Evolutionary conservation across 2,888 invertebrate genomes (phyloP).

Genomic region (Subacronicta megacephala): DNA sequence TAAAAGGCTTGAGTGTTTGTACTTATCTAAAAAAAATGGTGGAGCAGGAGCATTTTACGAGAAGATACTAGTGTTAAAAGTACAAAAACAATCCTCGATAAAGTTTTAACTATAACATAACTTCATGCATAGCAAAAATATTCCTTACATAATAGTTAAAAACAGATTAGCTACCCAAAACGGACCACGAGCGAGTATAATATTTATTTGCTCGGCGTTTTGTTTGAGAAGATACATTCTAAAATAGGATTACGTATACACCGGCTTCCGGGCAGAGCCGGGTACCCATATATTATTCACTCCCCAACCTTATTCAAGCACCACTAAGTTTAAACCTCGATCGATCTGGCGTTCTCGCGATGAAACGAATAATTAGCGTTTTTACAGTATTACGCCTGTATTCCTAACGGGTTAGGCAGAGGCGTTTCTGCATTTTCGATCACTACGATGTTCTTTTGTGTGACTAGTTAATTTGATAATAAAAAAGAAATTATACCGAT

Average conservation of each 20-base stretch:
- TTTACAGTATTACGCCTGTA: not conserved
- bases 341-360: slow-evolving; percentile 66
- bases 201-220: slow-evolving; percentile 65
- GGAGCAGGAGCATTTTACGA: too few relatives aligned
- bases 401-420: too few relatives aligned
- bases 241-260: slow-evolving; percentile 75
- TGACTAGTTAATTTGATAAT: too few relatives aligned
- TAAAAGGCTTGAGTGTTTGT: too few relatives aligned
- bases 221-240: slow-evolving; percentile 70
- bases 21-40: too few relatives aligned
- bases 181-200: slow-evolving; percentile 47
- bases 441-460: too few relatives aligned
- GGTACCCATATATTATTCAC: slow-evolving; percentile 82
- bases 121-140: too few relatives aligned
- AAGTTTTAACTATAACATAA: too few relatives aligned
- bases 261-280: slow-evolving; percentile 72
- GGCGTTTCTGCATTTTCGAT: too few relatives aligned
- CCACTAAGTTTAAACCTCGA: slow-evolving; percentile 78
- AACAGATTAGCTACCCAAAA: slow-evolving; percentile 38
- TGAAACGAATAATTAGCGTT: slow-evolving; percentile 31
- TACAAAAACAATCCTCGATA: too few relatives aligned
- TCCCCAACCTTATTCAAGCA: slow-evolving; percentile 71
- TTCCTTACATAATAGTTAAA: slow-evolving; percentile 9
- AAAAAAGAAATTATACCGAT: too few relatives aligned
- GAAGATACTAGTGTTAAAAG: too few relatives aligned